Evolutionary conservation across 2,888 invertebrate species (phyloP).

Genomic region (Chrysopilus asiliformis): DNA sequence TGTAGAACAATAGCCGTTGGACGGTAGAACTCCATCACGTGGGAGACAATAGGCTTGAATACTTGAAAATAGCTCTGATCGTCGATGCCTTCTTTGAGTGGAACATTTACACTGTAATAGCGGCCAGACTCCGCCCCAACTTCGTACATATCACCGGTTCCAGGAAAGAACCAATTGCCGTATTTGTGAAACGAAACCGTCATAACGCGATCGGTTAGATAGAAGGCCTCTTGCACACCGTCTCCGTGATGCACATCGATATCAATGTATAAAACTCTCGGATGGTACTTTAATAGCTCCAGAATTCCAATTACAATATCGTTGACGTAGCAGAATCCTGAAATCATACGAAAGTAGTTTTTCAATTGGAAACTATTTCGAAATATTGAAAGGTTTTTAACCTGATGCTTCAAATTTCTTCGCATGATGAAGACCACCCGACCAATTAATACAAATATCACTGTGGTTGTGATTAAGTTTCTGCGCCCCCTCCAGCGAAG

Average conservation of each 20-base stretch:
- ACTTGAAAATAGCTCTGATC: constrained; percentile 84
- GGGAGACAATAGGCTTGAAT: constrained; percentile 85
- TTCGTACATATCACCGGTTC: constrained; percentile 98
- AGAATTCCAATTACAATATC: constrained; percentile 97
- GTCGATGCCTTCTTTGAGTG: constrained; percentile 94
- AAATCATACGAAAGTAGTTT: not conserved
- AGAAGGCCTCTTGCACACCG: constrained; percentile 96
- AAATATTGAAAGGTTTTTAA: constrained; percentile 17
- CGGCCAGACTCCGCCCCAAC: constrained; percentile 90
- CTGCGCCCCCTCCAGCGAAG: constrained; percentile 92
- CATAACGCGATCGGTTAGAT: constrained; percentile 95
- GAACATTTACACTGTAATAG: constrained; percentile 97
- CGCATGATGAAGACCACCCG: constrained; percentile 97
- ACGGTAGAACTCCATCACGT: constrained; percentile 91
- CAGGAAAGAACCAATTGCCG: constrained; percentile 95
- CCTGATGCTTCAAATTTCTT: constrained; percentile 98
- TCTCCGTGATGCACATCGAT: constrained; percentile 96
- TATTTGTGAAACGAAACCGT: constrained; percentile 99
- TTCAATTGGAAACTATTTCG: not conserved
- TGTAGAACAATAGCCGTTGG: constrained; percentile 95
- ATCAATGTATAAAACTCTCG: constrained; percentile 91
- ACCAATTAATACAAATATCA: constrained; percentile 99
- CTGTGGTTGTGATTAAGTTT: constrained; percentile 88
- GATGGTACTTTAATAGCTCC: constrained; percentile 86
- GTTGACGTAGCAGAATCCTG: constrained; percentile 96